These are phyloP conservation scores for Tenthredo mesomela DNA, from an alignment of 2,888 invertebrate genomes.

Conservation along the genomic window DNA sequence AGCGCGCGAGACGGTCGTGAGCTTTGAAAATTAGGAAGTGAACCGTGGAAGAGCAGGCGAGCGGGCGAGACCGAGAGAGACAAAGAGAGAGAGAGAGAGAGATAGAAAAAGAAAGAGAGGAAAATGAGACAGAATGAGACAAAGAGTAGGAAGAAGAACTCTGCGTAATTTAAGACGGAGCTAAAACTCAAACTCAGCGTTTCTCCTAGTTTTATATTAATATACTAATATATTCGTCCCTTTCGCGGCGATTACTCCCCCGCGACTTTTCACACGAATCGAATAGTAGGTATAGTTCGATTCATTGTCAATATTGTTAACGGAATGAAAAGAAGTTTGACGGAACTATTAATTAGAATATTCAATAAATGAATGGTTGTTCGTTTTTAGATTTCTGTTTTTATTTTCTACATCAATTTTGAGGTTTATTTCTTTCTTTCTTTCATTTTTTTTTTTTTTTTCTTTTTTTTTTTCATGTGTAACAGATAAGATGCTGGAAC, in stretches of 20 bases:
- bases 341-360: no score
- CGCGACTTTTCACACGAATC: neutral
- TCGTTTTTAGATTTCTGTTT: no score
- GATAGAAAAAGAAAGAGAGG: neutral
- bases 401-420: neutral
- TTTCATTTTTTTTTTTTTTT: neutral
- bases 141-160: constrained; percentile 8
- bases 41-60: constrained; percentile 23
- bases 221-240: neutral
- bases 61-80: neutral
- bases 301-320: no score
- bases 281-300: neutral
- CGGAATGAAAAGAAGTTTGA: no score
- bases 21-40: constrained; percentile 49
- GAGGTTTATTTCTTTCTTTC: neutral
- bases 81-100: neutral
- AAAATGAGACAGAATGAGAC: neutral
- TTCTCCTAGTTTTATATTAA: neutral
- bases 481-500: neutral
- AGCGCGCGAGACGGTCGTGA: constrained; percentile 36
- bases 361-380: no score
- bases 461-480: no score
- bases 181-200: constrained; percentile 12
- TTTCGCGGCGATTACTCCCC: neutral
- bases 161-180: constrained; percentile 32